phyloP scores from a whole-genome alignment of 1,140 invertebrate species.

The Ephestia elutella region DNA sequence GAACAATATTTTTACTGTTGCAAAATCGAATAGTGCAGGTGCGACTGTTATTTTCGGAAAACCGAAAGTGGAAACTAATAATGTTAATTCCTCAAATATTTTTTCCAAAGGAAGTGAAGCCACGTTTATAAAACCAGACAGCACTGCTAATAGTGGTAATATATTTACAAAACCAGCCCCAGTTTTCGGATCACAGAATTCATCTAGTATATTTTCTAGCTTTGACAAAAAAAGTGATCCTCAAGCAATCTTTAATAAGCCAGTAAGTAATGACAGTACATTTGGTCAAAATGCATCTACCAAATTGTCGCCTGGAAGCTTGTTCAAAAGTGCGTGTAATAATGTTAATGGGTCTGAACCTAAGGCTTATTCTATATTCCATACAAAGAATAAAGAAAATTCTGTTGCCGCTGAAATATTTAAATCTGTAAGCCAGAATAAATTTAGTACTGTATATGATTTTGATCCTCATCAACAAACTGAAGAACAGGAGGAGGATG shows the following conservation, averaged over 20 bases:
- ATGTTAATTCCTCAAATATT: constrained; percentile 18
- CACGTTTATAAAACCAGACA: constrained; percentile 35
- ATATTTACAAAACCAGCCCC: constrained; percentile 27
- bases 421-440: constrained; percentile 31
- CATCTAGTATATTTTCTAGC: constrained; percentile 38
- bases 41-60: constrained; percentile 37
- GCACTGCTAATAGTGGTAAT: constrained; percentile 24
- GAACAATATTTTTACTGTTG: constrained; percentile 20
- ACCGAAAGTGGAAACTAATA: constrained; percentile 12
- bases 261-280: constrained; percentile 15
- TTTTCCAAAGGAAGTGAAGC: constrained; percentile 25
- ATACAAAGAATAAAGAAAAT: constrained; percentile 53
- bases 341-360: constrained; percentile 25
- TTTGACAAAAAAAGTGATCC: constrained; percentile 27
- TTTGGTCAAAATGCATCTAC: constrained; percentile 10
- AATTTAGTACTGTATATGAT: constrained; percentile 42
- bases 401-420: constrained; percentile 52
- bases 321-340: constrained; percentile 51
- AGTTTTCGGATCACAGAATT: constrained; percentile 17
- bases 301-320: constrained; percentile 46
- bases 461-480: constrained; percentile 32
- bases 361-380: constrained; percentile 48
- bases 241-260: constrained; percentile 22
- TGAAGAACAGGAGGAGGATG: constrained; percentile 18
- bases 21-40: neutral